Base-by-base conservation (phyloP, 2,888 invertebrate genomes). In the Sepioteuthis lessoniana region DNA sequence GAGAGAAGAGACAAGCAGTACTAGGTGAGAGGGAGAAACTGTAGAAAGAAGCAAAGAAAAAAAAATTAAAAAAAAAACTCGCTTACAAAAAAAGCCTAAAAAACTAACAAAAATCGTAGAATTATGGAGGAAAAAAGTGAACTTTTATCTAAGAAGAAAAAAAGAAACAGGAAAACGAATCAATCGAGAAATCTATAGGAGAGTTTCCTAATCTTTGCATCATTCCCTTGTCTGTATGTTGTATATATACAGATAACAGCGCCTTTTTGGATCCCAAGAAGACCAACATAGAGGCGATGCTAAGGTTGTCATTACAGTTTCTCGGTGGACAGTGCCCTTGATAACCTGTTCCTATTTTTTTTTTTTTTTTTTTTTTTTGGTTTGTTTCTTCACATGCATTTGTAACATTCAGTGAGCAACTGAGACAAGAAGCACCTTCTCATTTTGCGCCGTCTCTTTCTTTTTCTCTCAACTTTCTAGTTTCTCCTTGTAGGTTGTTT, bases 301-400 rank as follows among this genome's bases (percentile, higher is more conserved):
- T 55, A 25, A 55, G 55, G n/a, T 76, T 76, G 76, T 76, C 76
- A 76, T 76, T 19, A 47, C 25, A 55, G 76, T 76, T 76, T 76
- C 76, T 35, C n/a, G n/a, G 76, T 76, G 76, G 76, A n/a, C n/a
- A n/a, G 16, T 76, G n/a, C 19, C n/a, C 76, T 76, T 76, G 3
- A 35, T 76, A 76, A 76, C 76, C 76, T 76, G 76, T 76, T 76
- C 76, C 76, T n/a, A n/a, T n/a, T n/a, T n/a, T n/a, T n/a, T n/a
- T n/a, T 42, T 42, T 42, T 42, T 3, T 42, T 42, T 3, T 3
- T 42, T 42, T 42, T 42, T 42, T 42, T 42, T 42, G 3, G 3
- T 76, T 76, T 76, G 25, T 35, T 16, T 35, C 76, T 76, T 35
- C 35, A n/a, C 19, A 16, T 76, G 4, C n/a, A 35, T 76, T 76